phyloP scores from a whole-genome alignment of 2,797 vertebrate genomes.

The Salarias fasciatus region DNA sequence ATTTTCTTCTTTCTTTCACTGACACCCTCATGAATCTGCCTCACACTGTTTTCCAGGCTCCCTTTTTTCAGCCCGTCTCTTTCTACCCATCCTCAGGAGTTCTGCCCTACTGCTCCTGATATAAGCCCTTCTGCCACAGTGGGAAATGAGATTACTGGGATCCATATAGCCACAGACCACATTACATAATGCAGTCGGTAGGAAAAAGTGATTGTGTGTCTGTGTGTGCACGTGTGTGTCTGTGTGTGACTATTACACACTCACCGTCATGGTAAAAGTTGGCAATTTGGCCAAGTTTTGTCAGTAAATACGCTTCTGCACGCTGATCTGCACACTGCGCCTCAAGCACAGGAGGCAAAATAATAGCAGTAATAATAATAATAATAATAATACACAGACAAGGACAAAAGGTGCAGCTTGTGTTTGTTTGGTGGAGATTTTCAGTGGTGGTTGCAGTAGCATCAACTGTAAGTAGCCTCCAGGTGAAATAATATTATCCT shows the following conservation, averaged over 20 bases:
- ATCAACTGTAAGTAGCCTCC: neutral
- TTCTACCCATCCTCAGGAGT: constrained; percentile 12
- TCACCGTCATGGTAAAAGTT: constrained; percentile 34
- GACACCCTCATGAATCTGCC: constrained; percentile 31
- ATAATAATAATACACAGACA: constrained; percentile 4
- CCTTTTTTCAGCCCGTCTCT: constrained; percentile 20
- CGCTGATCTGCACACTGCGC: no score
- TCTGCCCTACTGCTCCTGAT: constrained; percentile 41
- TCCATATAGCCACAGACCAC: constrained; percentile 51
- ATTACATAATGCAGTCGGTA: constrained; percentile 59
- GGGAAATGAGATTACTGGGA: constrained; percentile 68
- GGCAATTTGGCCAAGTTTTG: no score
- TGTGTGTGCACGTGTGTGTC: constrained; percentile 24
- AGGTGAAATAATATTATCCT: neutral
- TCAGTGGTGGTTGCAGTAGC: no score
- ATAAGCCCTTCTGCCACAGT: constrained; percentile 50
- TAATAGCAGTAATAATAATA: neutral
- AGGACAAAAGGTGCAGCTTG: neutral
- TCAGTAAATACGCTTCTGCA: no score
- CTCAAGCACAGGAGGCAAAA: no score
- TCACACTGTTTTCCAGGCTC: constrained; percentile 31
- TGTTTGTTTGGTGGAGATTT: neutral
- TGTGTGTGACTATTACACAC: constrained; percentile 71
- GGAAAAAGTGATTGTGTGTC: constrained; percentile 46
- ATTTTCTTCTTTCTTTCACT: constrained; percentile 13